Percentiles rank a stretch among this genome's conserved stretches.
These are phyloP conservation scores for Hafferia zeledoni DNA, from an alignment of 2,797 vertebrate species.

Conservation along the genomic window DNA sequence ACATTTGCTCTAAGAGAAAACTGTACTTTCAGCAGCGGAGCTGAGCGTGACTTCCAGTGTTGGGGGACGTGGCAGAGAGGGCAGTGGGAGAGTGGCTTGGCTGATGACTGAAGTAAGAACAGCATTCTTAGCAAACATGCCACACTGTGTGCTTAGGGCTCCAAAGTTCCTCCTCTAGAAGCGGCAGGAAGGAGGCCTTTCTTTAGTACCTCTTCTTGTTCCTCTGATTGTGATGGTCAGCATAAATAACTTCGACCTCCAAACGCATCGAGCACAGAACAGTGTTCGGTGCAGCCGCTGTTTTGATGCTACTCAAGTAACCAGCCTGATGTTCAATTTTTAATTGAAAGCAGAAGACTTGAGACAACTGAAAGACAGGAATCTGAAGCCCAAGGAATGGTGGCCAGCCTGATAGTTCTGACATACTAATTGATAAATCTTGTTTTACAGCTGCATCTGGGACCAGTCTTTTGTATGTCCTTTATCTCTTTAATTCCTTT, in stretches of 20 bases:
- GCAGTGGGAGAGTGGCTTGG: background rate
- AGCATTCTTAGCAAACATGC: background rate
- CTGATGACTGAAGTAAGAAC: background rate
- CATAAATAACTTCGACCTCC: background rate
- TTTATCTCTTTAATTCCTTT: conserved; percentile 69
- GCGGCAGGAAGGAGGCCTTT: background rate
- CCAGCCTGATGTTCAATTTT: background rate
- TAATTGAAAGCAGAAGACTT: conserved; percentile 53
- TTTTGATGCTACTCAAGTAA: conserved; percentile 28
- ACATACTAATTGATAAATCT: conserved; percentile 36
- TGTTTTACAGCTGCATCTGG: conserved; percentile 60
- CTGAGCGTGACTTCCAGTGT: background rate
- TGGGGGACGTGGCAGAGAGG: background rate
- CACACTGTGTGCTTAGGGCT: background rate
- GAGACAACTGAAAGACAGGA: background rate
- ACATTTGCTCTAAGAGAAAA: background rate
- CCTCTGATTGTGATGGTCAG: background rate
- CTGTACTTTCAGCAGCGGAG: background rate
- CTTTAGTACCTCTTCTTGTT: background rate
- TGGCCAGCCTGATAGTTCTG: conserved; percentile 32
- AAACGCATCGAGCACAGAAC: background rate
- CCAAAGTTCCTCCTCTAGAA: background rate
- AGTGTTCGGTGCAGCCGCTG: background rate
- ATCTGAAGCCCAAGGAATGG: conserved; percentile 13
- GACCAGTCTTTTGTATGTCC: conserved; percentile 36